Conservation (phyloP, 2,797 vertebrate genomes). For the Semotilus atromaculatus region DNA sequence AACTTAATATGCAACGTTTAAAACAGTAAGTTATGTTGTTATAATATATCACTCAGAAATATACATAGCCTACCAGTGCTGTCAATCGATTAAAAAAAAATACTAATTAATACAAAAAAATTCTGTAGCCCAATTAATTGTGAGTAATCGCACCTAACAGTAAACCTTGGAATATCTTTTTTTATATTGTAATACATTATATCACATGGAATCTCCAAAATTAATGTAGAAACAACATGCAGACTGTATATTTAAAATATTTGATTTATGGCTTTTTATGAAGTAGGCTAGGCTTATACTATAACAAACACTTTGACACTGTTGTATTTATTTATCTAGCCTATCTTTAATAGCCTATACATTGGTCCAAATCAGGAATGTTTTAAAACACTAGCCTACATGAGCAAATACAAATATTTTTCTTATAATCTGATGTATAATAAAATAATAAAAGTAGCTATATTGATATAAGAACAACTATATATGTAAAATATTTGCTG, state of each 20-base stretch:
- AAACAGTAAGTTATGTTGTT: not conserved
- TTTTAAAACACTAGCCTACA: not conserved
- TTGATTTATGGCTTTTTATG: not conserved
- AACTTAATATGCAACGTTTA: not conserved
- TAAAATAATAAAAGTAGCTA: no score
- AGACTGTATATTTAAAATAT: no score
- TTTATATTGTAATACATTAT: not conserved
- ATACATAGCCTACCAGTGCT: no score
- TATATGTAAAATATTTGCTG: no score
- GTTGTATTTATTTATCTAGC: not conserved
- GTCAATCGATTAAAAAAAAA: no score
- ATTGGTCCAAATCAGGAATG: not conserved
- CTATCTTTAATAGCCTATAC: no score
- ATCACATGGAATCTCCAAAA: not conserved
- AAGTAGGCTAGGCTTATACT: not conserved
- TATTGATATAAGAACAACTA: not conserved
- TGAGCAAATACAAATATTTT: not conserved
- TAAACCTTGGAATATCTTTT: not conserved
- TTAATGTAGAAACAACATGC: not conserved
- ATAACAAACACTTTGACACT: not conserved
- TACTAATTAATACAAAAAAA: no score
- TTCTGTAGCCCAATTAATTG: not conserved
- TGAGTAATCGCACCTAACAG: not conserved
- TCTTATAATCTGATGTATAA: not conserved
- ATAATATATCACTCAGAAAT: not conserved